phyloP scores from a whole-genome alignment of 2,113 vertebrate species.

The Nipponia nippon region DNA sequence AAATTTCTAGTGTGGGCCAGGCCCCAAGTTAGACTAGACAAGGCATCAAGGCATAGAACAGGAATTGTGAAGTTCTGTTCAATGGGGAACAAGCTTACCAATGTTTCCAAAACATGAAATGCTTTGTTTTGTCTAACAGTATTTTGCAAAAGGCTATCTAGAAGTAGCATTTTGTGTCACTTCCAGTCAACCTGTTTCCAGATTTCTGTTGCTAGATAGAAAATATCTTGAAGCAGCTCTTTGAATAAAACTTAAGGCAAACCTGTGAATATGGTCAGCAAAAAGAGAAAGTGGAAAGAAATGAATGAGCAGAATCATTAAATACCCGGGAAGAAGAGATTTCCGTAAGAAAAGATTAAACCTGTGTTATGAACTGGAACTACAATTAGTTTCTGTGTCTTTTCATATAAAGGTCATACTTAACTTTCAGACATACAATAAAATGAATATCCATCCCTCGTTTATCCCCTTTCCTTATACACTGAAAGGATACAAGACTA shows the following conservation, averaged over 20 bases:
- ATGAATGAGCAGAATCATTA: background rate
- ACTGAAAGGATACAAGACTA: background rate
- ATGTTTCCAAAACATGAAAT: background rate
- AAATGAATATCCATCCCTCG: accelerated
- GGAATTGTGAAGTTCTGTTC: background rate
- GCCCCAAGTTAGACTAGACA: background rate
- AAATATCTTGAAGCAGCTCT: background rate
- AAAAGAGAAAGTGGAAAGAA: background rate
- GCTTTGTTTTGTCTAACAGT: background rate
- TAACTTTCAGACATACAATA: background rate
- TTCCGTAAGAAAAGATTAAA: background rate
- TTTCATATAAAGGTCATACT: background rate
- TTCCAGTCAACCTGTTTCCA: background rate
- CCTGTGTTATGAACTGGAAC: background rate
- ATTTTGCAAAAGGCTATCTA: background rate
- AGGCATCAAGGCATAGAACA: background rate
- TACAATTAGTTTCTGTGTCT: background rate
- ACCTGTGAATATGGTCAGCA: background rate
- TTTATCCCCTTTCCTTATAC: background rate
- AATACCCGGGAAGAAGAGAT: background rate
- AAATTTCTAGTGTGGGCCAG: background rate
- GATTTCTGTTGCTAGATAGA: background rate
- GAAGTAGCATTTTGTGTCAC: background rate
- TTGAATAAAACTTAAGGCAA: background rate
- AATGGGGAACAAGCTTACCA: background rate